Evolutionary conservation across 2,888 invertebrate species (phyloP).

Genomic region (Drosophila pegasa): DNA sequence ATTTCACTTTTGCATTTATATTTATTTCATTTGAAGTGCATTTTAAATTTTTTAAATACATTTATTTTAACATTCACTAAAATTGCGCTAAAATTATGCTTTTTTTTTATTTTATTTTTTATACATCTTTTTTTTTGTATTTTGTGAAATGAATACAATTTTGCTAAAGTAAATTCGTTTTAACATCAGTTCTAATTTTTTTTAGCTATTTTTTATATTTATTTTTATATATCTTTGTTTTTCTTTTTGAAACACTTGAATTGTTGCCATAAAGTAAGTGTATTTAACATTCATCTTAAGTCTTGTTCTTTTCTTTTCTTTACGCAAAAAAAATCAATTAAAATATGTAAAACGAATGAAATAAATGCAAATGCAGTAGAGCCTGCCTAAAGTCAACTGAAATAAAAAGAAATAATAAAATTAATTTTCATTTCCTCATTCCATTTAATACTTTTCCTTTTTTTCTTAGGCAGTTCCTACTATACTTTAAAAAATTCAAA

Average conservation of each 20-base stretch:
- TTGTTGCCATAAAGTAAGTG: constrained; percentile 73
- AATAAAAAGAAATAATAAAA: not conserved
- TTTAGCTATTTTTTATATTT: constrained; percentile 54
- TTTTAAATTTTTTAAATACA: constrained; percentile 73
- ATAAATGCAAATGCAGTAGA: constrained; percentile 40
- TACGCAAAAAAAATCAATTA: constrained; percentile 14
- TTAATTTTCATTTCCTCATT: too few species aligned
- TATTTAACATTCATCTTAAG: constrained; percentile 48
- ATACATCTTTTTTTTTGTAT: constrained; percentile 29
- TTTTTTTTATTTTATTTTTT: constrained; percentile 37
- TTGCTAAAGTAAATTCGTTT: constrained; percentile 84
- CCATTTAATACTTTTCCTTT: not conserved
- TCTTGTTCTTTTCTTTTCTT: constrained; percentile 22
- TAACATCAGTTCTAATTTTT: constrained; percentile 81
- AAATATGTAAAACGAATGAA: constrained; percentile 25
- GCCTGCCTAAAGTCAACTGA: not conserved
- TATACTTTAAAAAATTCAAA: not conserved
- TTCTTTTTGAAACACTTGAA: constrained; percentile 60
- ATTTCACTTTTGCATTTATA: constrained; percentile 79
- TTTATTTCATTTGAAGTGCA: constrained; percentile 72
- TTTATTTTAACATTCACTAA: constrained; percentile 74
- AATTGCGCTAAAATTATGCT: constrained; percentile 71
- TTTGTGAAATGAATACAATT: constrained; percentile 74
- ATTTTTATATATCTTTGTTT: constrained; percentile 22
- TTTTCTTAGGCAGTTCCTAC: not conserved